A percentile compares a stretch with the other conserved stretches of the same genome.
Conservation (phyloP, 1,140 invertebrate species). For the Leptonema lineaticorne region DNA sequence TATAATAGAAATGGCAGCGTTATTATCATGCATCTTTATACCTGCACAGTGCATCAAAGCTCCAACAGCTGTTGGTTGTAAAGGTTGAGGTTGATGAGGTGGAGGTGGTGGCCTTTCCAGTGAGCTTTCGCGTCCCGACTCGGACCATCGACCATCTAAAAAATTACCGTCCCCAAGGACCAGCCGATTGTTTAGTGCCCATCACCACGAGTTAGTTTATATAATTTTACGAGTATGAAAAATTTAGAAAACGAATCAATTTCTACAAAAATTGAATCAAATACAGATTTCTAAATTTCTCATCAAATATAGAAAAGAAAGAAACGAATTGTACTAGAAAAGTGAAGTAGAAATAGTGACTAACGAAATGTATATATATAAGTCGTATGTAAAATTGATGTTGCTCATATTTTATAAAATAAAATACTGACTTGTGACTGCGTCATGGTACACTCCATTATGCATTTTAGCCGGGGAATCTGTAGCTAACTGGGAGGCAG, state of each 20-base stretch:
- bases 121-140: constrained; percentile 48
- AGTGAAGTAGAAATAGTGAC: too few species aligned
- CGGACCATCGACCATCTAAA: constrained; percentile 50
- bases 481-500: constrained; percentile 83
- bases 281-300: too few species aligned
- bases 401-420: too few species aligned
- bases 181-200: constrained; percentile 26
- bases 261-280: too few species aligned
- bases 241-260: too few species aligned
- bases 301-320: too few species aligned
- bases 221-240: too few species aligned
- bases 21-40: constrained; percentile 42
- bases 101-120: constrained; percentile 66
- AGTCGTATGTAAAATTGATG: too few species aligned
- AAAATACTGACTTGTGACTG: constrained; percentile 63
- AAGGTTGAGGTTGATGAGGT: constrained; percentile 59
- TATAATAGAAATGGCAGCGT: neutral
- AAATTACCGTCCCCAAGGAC: constrained; percentile 20
- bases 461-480: constrained; percentile 79
- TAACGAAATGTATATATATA: too few species aligned
- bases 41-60: constrained; percentile 85
- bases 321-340: too few species aligned
- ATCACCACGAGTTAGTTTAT: too few species aligned
- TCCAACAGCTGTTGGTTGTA: constrained; percentile 65
- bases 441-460: constrained; percentile 72